A percentile compares a stretch with the other conserved stretches of the same genome.
Conservation (phyloP, 2,113 vertebrate species). For the Dipodomys ordii region DNA sequence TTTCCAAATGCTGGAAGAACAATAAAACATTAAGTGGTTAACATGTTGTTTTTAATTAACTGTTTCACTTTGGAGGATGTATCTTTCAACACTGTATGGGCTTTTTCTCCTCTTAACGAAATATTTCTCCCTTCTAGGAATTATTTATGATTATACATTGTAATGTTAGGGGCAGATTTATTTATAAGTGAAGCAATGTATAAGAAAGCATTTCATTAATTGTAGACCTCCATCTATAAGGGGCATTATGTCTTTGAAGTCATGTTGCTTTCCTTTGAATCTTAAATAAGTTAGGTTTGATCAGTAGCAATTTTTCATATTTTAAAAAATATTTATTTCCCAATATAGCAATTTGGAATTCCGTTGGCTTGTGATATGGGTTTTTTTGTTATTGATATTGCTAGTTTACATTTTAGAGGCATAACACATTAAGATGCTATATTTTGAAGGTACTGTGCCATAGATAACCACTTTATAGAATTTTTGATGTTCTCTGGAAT, state of each 20-base stretch:
- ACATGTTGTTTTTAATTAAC: constrained; percentile 46
- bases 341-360: constrained; percentile 61
- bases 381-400: constrained; percentile 41
- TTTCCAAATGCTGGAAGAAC: constrained; percentile 50
- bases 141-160: constrained; percentile 55
- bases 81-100: constrained; percentile 64
- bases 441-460: constrained; percentile 56
- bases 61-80: constrained; percentile 52
- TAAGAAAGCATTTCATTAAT: constrained; percentile 68
- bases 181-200: constrained; percentile 68
- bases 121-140: constrained; percentile 58
- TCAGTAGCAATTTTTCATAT: constrained; percentile 55
- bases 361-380: constrained; percentile 50
- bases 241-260: constrained; percentile 57
- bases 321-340: constrained; percentile 66
- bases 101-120: neutral
- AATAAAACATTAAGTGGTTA: constrained; percentile 56
- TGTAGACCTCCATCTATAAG: constrained; percentile 63
- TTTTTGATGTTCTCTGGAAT: constrained; percentile 55
- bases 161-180: constrained; percentile 61
- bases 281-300: constrained; percentile 72
- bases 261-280: constrained; percentile 58
- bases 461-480: constrained; percentile 50
- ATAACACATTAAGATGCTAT: neutral
- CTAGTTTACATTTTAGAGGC: constrained; percentile 53